Conservation (phyloP, 2,113 vertebrate species). For the Indicator maculatus region DNA sequence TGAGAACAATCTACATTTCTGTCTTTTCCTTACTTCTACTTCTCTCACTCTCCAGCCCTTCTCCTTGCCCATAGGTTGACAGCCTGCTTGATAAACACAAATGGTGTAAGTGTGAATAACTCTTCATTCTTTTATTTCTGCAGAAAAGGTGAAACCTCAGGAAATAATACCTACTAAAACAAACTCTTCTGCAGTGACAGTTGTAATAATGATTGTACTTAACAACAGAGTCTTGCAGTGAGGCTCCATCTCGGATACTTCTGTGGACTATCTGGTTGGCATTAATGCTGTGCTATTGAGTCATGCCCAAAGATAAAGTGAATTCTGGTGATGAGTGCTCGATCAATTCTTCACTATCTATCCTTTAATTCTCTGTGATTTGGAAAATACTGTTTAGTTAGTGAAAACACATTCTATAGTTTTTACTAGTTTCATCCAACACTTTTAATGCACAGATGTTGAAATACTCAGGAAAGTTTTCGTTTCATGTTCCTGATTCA, state of each 20-base stretch:
- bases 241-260: background rate
- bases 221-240: background rate
- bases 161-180: background rate
- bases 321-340: background rate
- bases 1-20: background rate
- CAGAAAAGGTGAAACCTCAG: background rate
- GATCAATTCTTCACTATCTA: background rate
- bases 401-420: background rate
- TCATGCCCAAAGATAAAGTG: background rate
- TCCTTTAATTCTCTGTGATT: background rate
- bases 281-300: background rate
- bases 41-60: background rate
- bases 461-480: background rate
- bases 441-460: background rate
- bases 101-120: background rate
- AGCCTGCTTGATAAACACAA: background rate
- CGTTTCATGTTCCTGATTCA: background rate
- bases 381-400: background rate
- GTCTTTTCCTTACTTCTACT: background rate
- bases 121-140: background rate
- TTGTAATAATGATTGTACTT: background rate
- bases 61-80: background rate
- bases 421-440: background rate
- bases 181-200: background rate
- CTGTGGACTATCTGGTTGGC: accelerated